Evolutionary conservation across 2,113 vertebrate species (phyloP), one percentile per base, ranked within the genome.

Genomic region (Protomyctophum bolini): DNA sequence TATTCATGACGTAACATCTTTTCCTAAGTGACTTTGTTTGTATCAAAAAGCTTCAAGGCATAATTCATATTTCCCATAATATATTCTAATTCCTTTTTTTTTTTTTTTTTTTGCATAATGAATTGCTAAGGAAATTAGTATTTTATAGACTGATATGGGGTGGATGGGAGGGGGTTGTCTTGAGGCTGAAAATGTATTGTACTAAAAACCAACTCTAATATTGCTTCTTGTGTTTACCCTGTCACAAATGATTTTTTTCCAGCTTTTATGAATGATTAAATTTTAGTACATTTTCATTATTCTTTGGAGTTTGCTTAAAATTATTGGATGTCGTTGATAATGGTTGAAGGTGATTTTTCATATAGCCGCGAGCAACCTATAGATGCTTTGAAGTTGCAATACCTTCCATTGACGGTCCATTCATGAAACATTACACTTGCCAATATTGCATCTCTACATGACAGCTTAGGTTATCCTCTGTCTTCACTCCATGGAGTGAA

Each of bases 211-310:
- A 93, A 95, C 93, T 96, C 96, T 97, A 97, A 96, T 95, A 94
- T 93, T 93, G 94, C 95, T 96, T 96, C 93, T 94, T 94, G 94
- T 95, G 93, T 96, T 41, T 95, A 94, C 94, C 92, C 93, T 96
- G 94, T 96, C 95, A 88, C 88, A 88, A 92, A 95, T 95, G 94
- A 95, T 96, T 97, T 41, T 21, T 41, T 97, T 96, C 86, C 95
- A 96, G 95, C 96, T 99, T 97, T 98, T 98, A 96, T 96, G 95
- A 94, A 96, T 95, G 90, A 98, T 98, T 96, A 96, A 96, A 98
- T 97, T 97, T 97, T 96, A 97, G 97, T 97, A 98, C 94, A 95
- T 96, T 97, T 97, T 97, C 94, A 95, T 94, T 96, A 80, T 66
- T 46, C 85, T 81, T 77, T 73, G 51, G 75, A 80, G 63, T 66